Conservation (phyloP, 1,140 invertebrate genomes). For the Ceratosolen fusciceps region DNA sequence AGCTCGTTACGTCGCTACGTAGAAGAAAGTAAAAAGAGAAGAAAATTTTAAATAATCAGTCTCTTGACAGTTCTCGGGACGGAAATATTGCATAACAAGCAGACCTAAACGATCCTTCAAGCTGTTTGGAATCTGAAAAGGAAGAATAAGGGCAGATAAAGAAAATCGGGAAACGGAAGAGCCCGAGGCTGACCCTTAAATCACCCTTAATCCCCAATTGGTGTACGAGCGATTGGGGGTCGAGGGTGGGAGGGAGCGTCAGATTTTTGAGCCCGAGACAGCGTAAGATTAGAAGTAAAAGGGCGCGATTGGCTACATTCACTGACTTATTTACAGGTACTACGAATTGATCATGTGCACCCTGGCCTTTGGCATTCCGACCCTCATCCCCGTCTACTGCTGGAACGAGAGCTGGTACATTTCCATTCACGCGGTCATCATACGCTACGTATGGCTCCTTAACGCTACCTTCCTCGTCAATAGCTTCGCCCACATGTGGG, state of each 20-base stretch:
- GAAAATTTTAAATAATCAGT: background rate
- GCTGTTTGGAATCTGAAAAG: background rate
- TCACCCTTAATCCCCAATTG: background rate
- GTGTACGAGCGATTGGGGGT: too few species aligned
- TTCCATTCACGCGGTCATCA: conserved; percentile 75
- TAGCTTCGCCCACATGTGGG: conserved; percentile 87
- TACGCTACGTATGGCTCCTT: conserved; percentile 83
- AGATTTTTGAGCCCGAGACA: background rate
- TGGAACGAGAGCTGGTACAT: conserved; percentile 82
- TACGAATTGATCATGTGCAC: conserved; percentile 80
- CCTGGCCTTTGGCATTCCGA: conserved; percentile 83
- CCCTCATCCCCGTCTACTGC: conserved; percentile 78
- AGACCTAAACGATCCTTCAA: background rate
- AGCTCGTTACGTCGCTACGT: too few species aligned
- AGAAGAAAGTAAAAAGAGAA: background rate
- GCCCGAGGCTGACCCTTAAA: background rate
- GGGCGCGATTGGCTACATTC: background rate
- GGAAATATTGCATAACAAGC: background rate
- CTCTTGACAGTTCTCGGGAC: background rate
- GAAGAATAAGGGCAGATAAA: too few species aligned
- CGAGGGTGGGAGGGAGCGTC: background rate
- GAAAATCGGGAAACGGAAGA: background rate
- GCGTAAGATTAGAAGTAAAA: background rate
- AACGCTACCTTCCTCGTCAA: conserved; percentile 94
- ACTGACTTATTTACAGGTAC: conserved; percentile 71